phyloP scores from a whole-genome alignment of 2,113 vertebrate genomes.

The Himantopus leucocephalus region DNA sequence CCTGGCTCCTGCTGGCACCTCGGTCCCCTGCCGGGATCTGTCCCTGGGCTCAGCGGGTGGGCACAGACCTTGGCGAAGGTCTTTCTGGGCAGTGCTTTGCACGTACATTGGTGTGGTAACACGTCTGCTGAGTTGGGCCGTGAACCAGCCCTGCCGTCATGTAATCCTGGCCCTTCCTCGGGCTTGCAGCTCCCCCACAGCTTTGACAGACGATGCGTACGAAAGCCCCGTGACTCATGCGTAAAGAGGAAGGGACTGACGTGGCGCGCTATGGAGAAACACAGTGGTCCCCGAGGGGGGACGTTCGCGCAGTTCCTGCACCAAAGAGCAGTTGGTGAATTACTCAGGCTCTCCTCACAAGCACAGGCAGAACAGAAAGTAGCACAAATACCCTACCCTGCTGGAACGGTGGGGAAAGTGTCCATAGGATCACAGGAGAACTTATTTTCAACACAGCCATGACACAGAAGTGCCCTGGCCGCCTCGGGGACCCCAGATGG shows the following conservation, averaged over 20 bases:
- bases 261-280: rapidly evolving
- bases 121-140: rapidly evolving
- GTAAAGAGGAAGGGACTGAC: background rate
- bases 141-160: rapidly evolving
- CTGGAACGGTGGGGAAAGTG: no score
- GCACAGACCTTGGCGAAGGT: rapidly evolving
- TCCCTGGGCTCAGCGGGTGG: background rate
- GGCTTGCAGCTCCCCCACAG: background rate
- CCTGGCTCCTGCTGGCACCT: background rate
- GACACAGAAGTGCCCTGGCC: no score
- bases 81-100: background rate
- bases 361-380: background rate
- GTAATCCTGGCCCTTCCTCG: background rate
- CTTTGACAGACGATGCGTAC: rapidly evolving
- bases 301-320: no score
- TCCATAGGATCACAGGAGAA: background rate
- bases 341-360: background rate
- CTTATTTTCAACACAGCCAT: rapidly evolving
- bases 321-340: background rate
- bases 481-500: rapidly evolving
- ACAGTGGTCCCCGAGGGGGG: rapidly evolving
- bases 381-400: background rate
- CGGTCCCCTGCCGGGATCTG: rapidly evolving
- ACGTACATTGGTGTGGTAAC: rapidly evolving
- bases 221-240: rapidly evolving